Conservation (phyloP, 2,113 vertebrate genomes). For the Thunnus maccoyii region DNA sequence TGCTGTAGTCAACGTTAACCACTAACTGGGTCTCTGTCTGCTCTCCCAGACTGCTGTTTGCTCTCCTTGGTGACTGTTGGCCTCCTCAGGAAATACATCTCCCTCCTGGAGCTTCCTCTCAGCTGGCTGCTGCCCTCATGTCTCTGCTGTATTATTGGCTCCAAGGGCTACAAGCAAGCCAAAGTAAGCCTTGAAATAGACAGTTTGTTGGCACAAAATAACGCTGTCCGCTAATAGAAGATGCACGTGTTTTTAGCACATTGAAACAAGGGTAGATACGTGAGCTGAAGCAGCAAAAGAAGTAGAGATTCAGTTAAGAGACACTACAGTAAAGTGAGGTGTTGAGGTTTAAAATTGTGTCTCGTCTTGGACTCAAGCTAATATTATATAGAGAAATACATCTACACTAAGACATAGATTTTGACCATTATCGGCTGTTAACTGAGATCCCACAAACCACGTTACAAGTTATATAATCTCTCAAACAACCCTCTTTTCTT, state of each 20-base stretch:
- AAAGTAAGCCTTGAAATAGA: conserved; percentile 84
- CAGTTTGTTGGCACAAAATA: conserved; percentile 27
- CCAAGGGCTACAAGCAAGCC: conserved; percentile 86
- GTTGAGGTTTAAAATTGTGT: not conserved
- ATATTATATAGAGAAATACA: not conserved
- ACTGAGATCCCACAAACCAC: not conserved
- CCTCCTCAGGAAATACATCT: conserved; percentile 91
- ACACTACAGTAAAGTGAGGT: not conserved
- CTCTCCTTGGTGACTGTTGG: conserved; percentile 89
- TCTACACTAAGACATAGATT: not conserved
- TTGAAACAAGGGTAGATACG: not conserved
- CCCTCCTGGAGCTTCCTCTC: conserved; percentile 90
- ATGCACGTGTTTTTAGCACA: not conserved
- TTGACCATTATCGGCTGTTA: not conserved
- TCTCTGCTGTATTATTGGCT: conserved; percentile 85
- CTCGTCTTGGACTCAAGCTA: not conserved
- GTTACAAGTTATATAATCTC: not conserved
- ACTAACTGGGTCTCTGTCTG: conserved; percentile 49
- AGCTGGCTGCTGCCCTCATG: conserved; percentile 85
- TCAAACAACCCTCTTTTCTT: conserved; percentile 4
- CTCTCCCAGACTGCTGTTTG: conserved; percentile 85
- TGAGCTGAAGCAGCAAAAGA: conserved; percentile 11
- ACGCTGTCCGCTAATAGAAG: conserved; percentile 3
- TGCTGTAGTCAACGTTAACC: conserved; percentile 19
- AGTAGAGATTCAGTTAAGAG: not conserved